Conservation (phyloP, 2,888 invertebrate genomes). For the Sinotaia quadrata region DNA sequence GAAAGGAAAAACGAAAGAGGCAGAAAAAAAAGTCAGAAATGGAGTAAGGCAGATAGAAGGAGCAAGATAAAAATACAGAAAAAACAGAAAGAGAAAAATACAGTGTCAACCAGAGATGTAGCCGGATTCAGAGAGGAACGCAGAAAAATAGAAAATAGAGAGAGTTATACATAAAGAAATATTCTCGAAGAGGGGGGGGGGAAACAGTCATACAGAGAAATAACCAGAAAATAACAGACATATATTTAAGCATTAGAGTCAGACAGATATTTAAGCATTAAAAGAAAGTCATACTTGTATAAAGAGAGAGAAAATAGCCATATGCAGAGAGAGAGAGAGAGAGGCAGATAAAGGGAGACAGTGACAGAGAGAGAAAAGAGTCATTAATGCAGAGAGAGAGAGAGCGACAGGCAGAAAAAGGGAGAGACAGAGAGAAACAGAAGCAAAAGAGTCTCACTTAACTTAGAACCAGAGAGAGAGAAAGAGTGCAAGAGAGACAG, state of each 20-base stretch:
- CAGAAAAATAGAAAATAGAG: too few relatives aligned
- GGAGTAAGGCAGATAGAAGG: background rate
- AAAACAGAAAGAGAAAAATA: background rate
- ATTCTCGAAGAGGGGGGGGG: too few relatives aligned
- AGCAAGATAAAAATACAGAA: background rate
- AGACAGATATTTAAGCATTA: too few relatives aligned
- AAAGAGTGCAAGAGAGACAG: background rate
- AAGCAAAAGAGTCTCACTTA: too few relatives aligned
- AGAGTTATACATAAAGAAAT: too few relatives aligned
- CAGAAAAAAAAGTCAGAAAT: background rate
- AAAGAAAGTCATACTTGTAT: too few relatives aligned
- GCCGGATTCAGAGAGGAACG: too few relatives aligned
- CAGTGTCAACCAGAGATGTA: background rate
- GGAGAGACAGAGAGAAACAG: background rate
- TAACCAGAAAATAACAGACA: too few relatives aligned
- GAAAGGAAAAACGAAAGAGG: background rate
- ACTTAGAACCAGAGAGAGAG: conserved; percentile 7
- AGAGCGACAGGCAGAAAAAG: background rate
- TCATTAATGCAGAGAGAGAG: background rate
- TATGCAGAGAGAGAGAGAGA: background rate
- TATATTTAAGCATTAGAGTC: too few relatives aligned
- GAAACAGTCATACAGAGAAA: too few relatives aligned
- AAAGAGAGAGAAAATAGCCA: background rate
- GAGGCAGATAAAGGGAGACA: background rate
- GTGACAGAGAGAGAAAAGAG: background rate